Evolutionary conservation across 2,113 vertebrate genomes (phyloP), one percentile per base, ranked within the genome.

Genomic region (Bostrychus sinensis): DNA sequence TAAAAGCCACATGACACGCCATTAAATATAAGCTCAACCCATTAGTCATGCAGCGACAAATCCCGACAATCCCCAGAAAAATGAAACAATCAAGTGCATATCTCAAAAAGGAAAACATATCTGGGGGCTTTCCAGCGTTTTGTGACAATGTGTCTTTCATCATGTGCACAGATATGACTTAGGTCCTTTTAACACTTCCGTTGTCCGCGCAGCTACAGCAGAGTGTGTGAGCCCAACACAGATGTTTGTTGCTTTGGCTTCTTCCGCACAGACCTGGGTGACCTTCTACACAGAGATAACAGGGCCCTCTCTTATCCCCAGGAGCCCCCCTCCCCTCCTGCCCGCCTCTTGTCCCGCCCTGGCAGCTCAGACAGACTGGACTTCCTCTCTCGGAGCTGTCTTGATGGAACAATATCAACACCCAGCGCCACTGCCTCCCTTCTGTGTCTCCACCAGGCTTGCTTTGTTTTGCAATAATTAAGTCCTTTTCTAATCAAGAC

Each of bases 251-350:
- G 76, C 80, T 88, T 86, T 89, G 81, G 70, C 75, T 83, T 86
- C 80, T 88, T 83, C 80, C 75, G 62, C 70, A n/a, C 67, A 81
- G 81, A 85, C 77, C 80, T 78, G 66, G 67, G 72, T 85, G 84
- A 88, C 84, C 79, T 87, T 80, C 84, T 80, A 79, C 79, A 87
- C 78, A 89, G 78, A 88, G 86, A 88, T 88, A 86, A 86, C 70
- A 74, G 65, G 59, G 66, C 62, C n/a, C 63, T 50, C 72, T 85
- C 72, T 86, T 86, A 84, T 83, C 77, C 84, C 54, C 45, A 25
- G 11, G 4, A 65, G 26, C 45, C 55, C 12, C 53, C 17, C 1
- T 3, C 37, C 66, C 75, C 55, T n/a, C n/a, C n/a, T n/a, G n/a
- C n/a, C n/a, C n/a, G n/a, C 50, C 77, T 82, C 85, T 76, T 58